Evolutionary conservation across 2,888 invertebrate species (phyloP).

Genomic region (Heliconius erato): DNA sequence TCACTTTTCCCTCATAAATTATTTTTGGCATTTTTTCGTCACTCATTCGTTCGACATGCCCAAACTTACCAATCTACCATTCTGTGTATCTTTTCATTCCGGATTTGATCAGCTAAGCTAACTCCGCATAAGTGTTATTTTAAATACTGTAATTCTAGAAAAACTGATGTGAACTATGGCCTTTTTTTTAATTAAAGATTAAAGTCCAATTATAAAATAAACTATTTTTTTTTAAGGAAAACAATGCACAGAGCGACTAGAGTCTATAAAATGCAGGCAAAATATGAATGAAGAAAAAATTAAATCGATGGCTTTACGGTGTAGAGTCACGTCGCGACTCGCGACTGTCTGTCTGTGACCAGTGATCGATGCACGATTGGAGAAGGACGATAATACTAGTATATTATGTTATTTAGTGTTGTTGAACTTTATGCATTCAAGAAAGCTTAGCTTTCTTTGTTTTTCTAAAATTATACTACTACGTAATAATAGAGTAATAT

Average conservation of each 20-base stretch:
- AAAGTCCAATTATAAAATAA: not conserved
- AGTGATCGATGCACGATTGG: slow-evolving; percentile 11
- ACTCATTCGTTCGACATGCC: too few species aligned
- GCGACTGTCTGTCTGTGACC: slow-evolving; percentile 25
- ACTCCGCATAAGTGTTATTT: too few species aligned
- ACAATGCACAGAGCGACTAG: not conserved
- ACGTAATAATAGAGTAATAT: too few species aligned
- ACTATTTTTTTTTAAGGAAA: not conserved
- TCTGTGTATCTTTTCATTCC: too few species aligned
- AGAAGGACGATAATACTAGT: not conserved
- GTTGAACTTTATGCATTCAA: not conserved
- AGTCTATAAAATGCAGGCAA: not conserved
- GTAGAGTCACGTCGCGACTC: not conserved
- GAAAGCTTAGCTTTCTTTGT: too few species aligned
- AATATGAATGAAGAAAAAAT: slow-evolving; percentile 10
- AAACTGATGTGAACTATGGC: not conserved
- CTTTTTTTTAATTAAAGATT: not conserved
- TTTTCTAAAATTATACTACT: too few species aligned
- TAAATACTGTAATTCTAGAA: too few species aligned
- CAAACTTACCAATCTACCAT: too few species aligned
- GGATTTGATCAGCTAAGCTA: too few species aligned
- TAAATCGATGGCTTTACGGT: slow-evolving; percentile 15
- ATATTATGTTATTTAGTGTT: not conserved
- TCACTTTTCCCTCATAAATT: too few species aligned
- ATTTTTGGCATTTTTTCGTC: too few species aligned